These are phyloP conservation scores for Petrocephalus zakoni DNA, from an alignment of 2,113 vertebrate genomes.

Conservation along the genomic window DNA sequence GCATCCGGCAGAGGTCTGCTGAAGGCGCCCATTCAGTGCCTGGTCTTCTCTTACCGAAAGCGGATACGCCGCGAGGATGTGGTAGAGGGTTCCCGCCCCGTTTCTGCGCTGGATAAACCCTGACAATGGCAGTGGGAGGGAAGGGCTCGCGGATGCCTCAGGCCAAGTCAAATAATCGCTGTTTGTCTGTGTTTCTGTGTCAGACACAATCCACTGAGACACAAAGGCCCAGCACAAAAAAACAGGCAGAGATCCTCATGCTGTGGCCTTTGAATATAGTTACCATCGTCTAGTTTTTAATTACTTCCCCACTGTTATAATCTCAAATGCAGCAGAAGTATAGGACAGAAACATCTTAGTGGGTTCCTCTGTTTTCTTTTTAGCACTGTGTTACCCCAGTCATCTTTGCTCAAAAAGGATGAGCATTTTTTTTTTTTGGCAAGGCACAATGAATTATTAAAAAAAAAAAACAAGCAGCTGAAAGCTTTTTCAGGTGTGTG, in stretches of 20 bases:
- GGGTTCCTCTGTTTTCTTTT: neutral
- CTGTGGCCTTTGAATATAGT: neutral
- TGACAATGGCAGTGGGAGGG: neutral
- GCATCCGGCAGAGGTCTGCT: neutral
- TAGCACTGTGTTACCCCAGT: neutral
- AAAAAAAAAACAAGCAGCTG: conserved; percentile 47
- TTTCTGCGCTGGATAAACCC: neutral
- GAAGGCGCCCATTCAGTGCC: neutral
- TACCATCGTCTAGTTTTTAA: neutral
- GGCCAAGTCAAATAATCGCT: neutral
- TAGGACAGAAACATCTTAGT: neutral
- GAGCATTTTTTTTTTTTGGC: neutral
- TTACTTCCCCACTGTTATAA: neutral
- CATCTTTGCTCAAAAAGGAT: neutral
- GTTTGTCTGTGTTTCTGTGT: neutral
- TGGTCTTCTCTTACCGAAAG: neutral
- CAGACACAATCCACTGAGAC: neutral
- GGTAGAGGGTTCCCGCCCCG: neutral
- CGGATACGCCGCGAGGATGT: neutral
- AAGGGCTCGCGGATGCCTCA: neutral
- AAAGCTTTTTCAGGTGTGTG: conserved; percentile 41
- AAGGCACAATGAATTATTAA: conserved; percentile 62
- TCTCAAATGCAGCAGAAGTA: neutral
- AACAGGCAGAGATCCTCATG: neutral
- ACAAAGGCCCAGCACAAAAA: neutral